Base-by-base conservation (phyloP, 2,113 vertebrate species). In the Butorides virescens region DNA sequence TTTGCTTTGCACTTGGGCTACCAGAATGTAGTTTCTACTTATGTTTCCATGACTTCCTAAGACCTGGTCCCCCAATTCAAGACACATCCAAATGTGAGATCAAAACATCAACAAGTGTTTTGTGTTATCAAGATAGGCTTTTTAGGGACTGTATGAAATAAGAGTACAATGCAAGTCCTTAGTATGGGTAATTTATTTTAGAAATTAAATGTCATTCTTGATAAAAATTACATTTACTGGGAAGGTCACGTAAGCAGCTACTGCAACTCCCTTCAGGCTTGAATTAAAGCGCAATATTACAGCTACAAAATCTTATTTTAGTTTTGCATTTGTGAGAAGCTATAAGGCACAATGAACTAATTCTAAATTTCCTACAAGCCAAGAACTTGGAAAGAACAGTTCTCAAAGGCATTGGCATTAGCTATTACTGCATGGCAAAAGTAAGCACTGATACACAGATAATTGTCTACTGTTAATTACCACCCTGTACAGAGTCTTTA, bases 391-490 rank as follows among this genome's bases (percentile, higher is more conserved):
- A 74, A 36, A 25, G 47, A 47, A 37, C 47, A 73, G 25, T 32
- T 77, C 53, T 82, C 50, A 14, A 22, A 78, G 37, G 52, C 26
- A 13, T 0, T 81, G 50, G 47, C 32, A 55, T 63, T 44, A 77
- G 56, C 34, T 49, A 6, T n/a, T 37, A 44, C 34, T 7, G 42
- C 3, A 0, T 22, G 39, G 58, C 46, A 94, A 55, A 77, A 79
- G 30, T 4, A 65, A 67, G 67, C 25, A 42, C 26, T 0, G 3
- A 36, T 12, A n/a, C 6, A 71, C 0, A 27, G 21, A 86, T 23
- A 80, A 42, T 1, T 32, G 3, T 27, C 37, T 70, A 36, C 46
- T 29, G 55, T 63, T 89, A 62, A 74, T 71, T 47, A n/a, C 7
- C 3, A 4, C 17, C 25, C 30, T 0, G 3, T n/a, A 2, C 20